These are phyloP conservation scores for Orcinus orca DNA, from an alignment of 2,113 vertebrate genomes.

Conservation along the genomic window DNA sequence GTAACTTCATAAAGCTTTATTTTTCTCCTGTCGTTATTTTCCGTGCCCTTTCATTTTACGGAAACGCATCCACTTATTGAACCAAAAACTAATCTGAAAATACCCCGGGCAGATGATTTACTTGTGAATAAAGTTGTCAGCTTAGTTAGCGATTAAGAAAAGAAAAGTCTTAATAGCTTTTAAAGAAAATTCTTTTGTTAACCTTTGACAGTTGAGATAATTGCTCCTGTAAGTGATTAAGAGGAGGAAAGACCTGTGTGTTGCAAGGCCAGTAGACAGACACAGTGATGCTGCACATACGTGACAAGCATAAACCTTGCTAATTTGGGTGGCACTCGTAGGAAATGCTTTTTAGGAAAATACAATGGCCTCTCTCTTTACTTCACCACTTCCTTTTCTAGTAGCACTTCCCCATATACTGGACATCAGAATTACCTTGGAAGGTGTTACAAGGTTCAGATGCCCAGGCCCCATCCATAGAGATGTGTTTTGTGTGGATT, in stretches of 20 bases:
- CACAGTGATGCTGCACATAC: fast-evolving
- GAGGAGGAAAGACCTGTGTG: not conserved
- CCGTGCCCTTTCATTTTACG: not conserved
- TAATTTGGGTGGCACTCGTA: fast-evolving
- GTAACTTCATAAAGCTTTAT: not conserved
- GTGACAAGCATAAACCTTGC: not conserved
- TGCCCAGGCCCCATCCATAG: not conserved
- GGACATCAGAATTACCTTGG: not conserved
- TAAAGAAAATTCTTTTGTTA: constrained; percentile 4
- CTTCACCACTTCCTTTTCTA: not conserved
- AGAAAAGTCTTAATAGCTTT: not conserved
- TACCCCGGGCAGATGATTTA: not conserved
- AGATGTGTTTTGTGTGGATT: not conserved
- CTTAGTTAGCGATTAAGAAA: not conserved
- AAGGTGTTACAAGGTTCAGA: not conserved
- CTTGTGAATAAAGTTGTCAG: not conserved
- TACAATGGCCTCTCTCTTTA: not conserved
- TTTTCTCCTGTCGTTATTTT: not conserved
- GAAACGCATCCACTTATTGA: not conserved
- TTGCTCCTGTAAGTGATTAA: not conserved
- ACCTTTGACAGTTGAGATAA: not conserved
- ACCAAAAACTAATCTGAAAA: not conserved
- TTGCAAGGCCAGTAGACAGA: fast-evolving
- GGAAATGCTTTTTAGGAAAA: not conserved
- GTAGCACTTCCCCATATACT: too few relatives aligned